These are phyloP conservation scores for Petroica traversi DNA, from an alignment of 2,113 vertebrate genomes.

Conservation along the genomic window DNA sequence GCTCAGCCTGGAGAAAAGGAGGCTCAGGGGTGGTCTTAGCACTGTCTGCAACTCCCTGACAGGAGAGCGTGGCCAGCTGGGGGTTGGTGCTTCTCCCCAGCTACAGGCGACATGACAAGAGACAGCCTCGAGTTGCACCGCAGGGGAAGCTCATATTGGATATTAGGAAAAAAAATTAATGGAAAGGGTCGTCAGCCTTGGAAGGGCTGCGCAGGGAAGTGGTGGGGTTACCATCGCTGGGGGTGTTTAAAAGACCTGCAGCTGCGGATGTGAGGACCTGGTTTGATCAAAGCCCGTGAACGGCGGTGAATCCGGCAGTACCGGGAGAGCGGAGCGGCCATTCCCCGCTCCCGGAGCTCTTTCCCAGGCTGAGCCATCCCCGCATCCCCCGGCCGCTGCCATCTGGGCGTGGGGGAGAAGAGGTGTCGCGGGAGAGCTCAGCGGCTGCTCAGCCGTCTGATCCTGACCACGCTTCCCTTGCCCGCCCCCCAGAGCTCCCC, in stretches of 20 bases:
- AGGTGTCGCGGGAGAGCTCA: accelerated
- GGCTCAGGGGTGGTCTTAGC: accelerated
- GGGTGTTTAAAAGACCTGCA: background rate
- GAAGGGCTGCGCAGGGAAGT: too few relatives aligned
- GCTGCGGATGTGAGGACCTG: accelerated
- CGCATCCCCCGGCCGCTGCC: accelerated
- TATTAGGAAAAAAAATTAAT: background rate
- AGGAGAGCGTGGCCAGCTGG: too few relatives aligned
- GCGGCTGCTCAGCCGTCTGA: accelerated
- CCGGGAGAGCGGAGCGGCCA: accelerated
- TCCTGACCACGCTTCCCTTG: accelerated
- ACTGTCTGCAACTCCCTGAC: background rate
- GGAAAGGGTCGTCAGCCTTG: too few relatives aligned
- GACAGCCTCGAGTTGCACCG: background rate
- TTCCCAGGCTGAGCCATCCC: accelerated
- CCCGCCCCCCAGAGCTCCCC: background rate
- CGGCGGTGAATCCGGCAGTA: background rate
- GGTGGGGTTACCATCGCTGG: accelerated
- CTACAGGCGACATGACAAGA: background rate
- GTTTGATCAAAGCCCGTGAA: accelerated
- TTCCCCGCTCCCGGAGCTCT: accelerated
- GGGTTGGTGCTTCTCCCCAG: background rate
- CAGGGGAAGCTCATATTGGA: accelerated
- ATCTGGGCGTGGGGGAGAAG: accelerated
- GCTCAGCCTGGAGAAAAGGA: too few relatives aligned